These are phyloP conservation scores for Clarias fuscus DNA, from an alignment of 2,797 vertebrate genomes.

Conservation along the genomic window DNA sequence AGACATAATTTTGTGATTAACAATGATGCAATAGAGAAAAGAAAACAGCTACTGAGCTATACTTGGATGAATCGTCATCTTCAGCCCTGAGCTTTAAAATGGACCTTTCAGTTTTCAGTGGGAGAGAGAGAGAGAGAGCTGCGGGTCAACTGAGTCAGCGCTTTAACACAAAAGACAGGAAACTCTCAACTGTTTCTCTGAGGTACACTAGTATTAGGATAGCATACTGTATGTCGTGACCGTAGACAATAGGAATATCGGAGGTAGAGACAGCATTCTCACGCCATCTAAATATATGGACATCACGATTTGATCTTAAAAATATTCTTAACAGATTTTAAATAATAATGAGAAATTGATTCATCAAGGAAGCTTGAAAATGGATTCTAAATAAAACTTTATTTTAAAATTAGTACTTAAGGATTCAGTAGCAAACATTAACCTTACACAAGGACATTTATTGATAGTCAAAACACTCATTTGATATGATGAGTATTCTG, in stretches of 20 bases:
- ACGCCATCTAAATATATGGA: not conserved
- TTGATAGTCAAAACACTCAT: not conserved
- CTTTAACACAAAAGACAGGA: constrained; percentile 40
- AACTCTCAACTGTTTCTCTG: not conserved
- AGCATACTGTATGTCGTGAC: not conserved
- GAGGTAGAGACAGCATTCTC: not conserved
- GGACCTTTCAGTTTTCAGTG: not conserved
- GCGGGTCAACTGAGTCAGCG: constrained; percentile 29
- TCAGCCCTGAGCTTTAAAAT: not conserved
- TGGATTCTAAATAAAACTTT: not conserved
- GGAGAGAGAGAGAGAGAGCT: not conserved
- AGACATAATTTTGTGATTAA: constrained; percentile 3
- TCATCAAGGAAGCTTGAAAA: not conserved
- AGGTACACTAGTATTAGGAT: not conserved
- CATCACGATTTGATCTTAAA: not conserved
- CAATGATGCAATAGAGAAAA: not conserved
- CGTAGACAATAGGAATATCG: not conserved
- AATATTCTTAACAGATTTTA: no score
- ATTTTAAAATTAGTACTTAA: constrained; percentile 7
- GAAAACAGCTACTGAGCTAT: not conserved
- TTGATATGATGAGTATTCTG: not conserved
- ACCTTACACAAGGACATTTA: not conserved
- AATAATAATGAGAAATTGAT: not conserved
- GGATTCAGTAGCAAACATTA: constrained; percentile 14
- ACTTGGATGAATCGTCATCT: constrained; percentile 8